Evolutionary conservation across 2,888 invertebrate species (phyloP), one percentile per base, ranked within the genome.

Genomic region (Acanthoscelides obtectus): DNA sequence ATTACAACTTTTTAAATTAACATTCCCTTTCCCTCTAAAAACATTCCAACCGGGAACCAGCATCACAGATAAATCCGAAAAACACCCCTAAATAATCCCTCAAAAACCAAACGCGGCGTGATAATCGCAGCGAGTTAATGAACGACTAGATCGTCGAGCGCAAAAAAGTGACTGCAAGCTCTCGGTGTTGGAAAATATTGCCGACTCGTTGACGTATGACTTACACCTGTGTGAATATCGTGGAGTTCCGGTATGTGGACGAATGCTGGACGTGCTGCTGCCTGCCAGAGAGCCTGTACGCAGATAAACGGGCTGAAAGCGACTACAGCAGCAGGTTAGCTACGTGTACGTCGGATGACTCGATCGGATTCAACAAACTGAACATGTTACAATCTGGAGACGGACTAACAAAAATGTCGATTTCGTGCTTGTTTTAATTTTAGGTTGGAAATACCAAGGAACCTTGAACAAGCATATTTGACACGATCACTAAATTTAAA

Each of bases 211-310:
- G 81, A 81, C 80, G 79, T 73, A 81, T 78, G 80, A 77, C 79
- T 78, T 81, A 79, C 81, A 81, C 81, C 81, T 81, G 81, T 81
- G 79, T 80, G 80, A 82, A 81, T 81, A 81, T 81, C 81, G 79
- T 79, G 77, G 78, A 79, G 80, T 81, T 80, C 80, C 80, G 78
- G 78, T 77, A 45, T 45, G 45, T 45, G 79, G 79, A 80, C n/a
- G n/a, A n/a, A n/a, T n/a, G n/a, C n/a, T 25, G 45, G 45, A 45
- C 45, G 45, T 4, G 45, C 45, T 45, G 45, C 45, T 12, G 45
- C 17, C 1, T 17, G 25, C 25, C 25, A n/a, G n/a, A n/a, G n/a
- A n/a, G 25, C 25, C 25, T 3, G 25, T 25, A 25, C 8, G 45
- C 45, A 45, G 45, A 45, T 45, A 45, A 45, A 45, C 45, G 45